Percentiles rank a stretch among this genome's conserved stretches.
These are phyloP conservation scores for Entelurus aequoreus DNA, from an alignment of 2,113 vertebrate genomes.

Conservation along the genomic window DNA sequence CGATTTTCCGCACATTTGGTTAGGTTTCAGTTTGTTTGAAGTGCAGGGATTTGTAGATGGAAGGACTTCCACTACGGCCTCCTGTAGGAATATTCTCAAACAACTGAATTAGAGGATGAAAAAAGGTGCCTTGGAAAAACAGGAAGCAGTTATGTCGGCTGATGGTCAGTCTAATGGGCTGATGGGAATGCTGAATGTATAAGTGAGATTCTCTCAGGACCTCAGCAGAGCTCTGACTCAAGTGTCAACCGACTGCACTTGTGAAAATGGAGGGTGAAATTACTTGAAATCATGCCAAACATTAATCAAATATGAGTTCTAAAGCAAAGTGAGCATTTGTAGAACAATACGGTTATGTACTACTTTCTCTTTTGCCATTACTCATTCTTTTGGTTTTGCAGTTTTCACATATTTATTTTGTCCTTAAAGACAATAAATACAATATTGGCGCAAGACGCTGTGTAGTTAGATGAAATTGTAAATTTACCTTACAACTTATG, in stretches of 20 bases:
- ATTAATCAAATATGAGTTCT: constrained; percentile 71
- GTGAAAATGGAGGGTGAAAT: constrained; percentile 67
- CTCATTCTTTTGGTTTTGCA: constrained; percentile 1
- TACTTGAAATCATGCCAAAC: constrained; percentile 69
- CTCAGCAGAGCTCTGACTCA: constrained; percentile 52
- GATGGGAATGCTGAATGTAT: constrained; percentile 68
- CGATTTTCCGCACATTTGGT: constrained; percentile 41
- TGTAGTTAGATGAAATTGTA: background rate
- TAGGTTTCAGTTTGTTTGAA: constrained; percentile 47
- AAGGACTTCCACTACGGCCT: constrained; percentile 44
- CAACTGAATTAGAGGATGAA: constrained; percentile 65
- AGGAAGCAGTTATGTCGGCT: constrained; percentile 66
- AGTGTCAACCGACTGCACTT: constrained; percentile 65
- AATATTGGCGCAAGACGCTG: background rate
- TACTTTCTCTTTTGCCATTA: constrained; percentile 7
- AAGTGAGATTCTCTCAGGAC: constrained; percentile 57
- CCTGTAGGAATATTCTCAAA: constrained; percentile 48
- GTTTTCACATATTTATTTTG: constrained; percentile 8
- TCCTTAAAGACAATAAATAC: background rate
- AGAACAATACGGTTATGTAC: constrained; percentile 61
- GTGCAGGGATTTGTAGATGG: constrained; percentile 39
- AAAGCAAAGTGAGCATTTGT: constrained; percentile 67
- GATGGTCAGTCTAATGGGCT: constrained; percentile 69
- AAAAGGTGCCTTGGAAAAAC: constrained; percentile 63
- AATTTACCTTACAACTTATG: background rate